phyloP scores from a whole-genome alignment of 35 echinoderm and acorn worm species.

The Strongylocentrotus purpuratus region DNA sequence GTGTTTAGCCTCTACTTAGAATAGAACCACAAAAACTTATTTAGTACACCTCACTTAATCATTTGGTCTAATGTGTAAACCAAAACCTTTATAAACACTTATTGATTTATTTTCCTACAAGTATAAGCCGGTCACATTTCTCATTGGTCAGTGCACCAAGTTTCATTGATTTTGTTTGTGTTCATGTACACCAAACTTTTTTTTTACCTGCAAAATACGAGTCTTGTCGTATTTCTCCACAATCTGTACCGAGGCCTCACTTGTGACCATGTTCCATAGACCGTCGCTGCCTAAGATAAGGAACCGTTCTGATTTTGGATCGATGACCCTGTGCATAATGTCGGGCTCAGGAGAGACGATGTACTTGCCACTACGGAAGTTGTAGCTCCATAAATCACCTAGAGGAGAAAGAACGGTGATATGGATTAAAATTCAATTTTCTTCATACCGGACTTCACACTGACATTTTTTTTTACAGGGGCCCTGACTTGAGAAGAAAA shows the following conservation, averaged over 20 bases:
- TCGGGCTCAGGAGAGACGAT: constrained; percentile 96
- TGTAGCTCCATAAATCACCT: constrained; percentile 99
- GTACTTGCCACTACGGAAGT: constrained; percentile 74
- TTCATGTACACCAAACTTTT: neutral
- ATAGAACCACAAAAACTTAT: too few species aligned
- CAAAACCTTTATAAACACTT: too few species aligned
- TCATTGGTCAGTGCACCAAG: neutral
- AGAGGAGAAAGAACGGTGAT: neutral
- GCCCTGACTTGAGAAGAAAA: too few species aligned
- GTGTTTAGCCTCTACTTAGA: too few species aligned
- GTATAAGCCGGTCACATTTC: too few species aligned
- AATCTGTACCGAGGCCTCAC: constrained; percentile 65
- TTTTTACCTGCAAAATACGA: neutral
- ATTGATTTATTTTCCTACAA: too few species aligned
- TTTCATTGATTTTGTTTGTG: neutral
- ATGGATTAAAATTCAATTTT: too few species aligned
- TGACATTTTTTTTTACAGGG: too few species aligned
- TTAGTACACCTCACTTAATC: too few species aligned
- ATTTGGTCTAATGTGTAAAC: too few species aligned
- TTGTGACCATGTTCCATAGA: constrained; percentile 92
- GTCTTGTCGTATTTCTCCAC: constrained; percentile 68
- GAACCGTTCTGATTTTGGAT: constrained; percentile 74
- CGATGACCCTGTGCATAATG: constrained; percentile 70
- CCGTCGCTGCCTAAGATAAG: constrained; percentile 90
- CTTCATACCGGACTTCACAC: too few species aligned